A percentile compares a stretch with the other conserved stretches of the same genome.
phyloP scores from a whole-genome alignment of 2,888 invertebrate species.

The Xestobium rufovillosum region DNA sequence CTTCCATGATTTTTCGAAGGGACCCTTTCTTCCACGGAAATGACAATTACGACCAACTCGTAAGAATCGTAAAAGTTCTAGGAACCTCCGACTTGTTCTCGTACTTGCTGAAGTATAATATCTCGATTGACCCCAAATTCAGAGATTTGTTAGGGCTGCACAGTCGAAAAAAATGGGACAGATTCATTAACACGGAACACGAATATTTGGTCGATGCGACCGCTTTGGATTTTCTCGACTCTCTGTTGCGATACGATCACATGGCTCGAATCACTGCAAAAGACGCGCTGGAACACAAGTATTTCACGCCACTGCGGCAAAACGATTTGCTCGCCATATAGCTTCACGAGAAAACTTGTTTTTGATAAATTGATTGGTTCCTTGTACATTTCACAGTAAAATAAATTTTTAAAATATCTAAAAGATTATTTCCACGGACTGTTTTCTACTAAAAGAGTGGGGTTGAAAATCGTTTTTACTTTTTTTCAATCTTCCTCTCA shows the following conservation, averaged over 20 bases:
- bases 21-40: slow-evolving; percentile 41
- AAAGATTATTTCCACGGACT: too few relatives aligned
- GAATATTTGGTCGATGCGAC: slow-evolving; percentile 39
- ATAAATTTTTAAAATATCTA: too few relatives aligned
- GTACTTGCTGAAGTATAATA: slow-evolving; percentile 39
- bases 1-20: slow-evolving; percentile 40
- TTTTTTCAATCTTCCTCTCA: too few relatives aligned
- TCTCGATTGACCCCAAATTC: slow-evolving; percentile 31
- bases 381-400: too few relatives aligned
- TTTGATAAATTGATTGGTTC: too few relatives aligned
- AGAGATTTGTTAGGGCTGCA: slow-evolving; percentile 31
- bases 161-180: slow-evolving; percentile 38
- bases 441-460: too few relatives aligned
- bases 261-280: slow-evolving; percentile 37
- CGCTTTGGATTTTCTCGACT: slow-evolving; percentile 37
- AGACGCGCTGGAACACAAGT: slow-evolving; percentile 39
- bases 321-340: too few relatives aligned
- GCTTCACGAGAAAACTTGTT: too few relatives aligned
- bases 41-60: slow-evolving; percentile 39
- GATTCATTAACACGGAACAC: slow-evolving; percentile 39
- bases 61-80: slow-evolving; percentile 38
- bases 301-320: slow-evolving; percentile 32
- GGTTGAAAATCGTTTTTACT: too few relatives aligned
- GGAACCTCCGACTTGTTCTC: slow-evolving; percentile 34
- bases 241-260: slow-evolving; percentile 38